These are phyloP conservation scores for Altica lythri DNA, from an alignment of 2,888 invertebrate genomes.

Conservation along the genomic window DNA sequence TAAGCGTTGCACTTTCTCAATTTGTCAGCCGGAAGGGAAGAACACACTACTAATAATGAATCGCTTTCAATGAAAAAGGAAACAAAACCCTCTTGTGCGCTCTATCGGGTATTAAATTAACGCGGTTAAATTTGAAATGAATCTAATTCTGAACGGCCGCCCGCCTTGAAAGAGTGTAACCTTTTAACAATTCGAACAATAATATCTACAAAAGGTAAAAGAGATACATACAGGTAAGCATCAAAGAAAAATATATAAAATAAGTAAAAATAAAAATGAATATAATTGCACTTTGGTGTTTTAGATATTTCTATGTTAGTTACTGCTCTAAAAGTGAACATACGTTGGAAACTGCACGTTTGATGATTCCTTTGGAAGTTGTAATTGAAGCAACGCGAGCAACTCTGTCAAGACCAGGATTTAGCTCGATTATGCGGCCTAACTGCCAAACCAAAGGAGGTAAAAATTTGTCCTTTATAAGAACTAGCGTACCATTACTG, in stretches of 20 bases:
- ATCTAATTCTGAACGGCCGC: no score
- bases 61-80: no score
- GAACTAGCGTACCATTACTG: slow-evolving; percentile 22
- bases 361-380: background rate
- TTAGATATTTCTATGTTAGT: background rate
- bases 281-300: background rate
- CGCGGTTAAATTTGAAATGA: no score
- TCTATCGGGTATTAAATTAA: no score
- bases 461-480: slow-evolving; percentile 26
- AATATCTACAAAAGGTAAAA: background rate
- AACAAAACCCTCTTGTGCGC: no score
- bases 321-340: background rate
- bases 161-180: background rate
- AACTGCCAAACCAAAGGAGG: slow-evolving; percentile 26
- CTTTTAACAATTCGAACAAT: background rate
- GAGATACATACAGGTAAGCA: background rate
- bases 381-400: background rate
- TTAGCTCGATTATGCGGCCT: background rate
- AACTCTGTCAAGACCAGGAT: background rate
- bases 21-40: no score
- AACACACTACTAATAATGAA: no score
- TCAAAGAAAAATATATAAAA: background rate
- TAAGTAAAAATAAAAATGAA: background rate
- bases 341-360: background rate
- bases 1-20: no score